Evolutionary conservation across 2,888 invertebrate genomes (phyloP).

Genomic region (Netelia melanura): DNA sequence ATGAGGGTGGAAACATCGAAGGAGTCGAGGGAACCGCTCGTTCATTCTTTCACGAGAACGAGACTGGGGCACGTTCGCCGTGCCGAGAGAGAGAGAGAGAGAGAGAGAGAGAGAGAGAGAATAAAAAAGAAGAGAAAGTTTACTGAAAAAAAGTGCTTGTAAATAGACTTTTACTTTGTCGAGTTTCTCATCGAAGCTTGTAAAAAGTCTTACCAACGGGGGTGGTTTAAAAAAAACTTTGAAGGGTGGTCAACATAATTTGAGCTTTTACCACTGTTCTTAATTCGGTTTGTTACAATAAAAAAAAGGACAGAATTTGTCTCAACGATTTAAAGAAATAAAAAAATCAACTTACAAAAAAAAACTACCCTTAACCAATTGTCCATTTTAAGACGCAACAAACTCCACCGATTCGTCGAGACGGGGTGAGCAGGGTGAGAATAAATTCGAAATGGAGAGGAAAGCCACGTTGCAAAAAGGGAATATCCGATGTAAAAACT

Average conservation of each 20-base stretch:
- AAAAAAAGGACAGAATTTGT: too few relatives aligned
- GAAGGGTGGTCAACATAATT: background rate
- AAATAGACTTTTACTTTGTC: slow-evolving; percentile 21
- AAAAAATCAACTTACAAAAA: too few relatives aligned
- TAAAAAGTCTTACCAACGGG: background rate
- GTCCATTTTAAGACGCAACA: too few relatives aligned
- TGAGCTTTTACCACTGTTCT: too few relatives aligned
- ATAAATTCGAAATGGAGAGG: background rate
- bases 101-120: background rate
- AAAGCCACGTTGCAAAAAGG: background rate
- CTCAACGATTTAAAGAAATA: too few relatives aligned
- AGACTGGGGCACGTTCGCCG: slow-evolving; percentile 1
- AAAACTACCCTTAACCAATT: too few relatives aligned
- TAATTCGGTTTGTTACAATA: too few relatives aligned
- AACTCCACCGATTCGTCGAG: too few relatives aligned
- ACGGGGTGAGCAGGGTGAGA: background rate
- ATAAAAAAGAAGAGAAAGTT: slow-evolving; percentile 33
- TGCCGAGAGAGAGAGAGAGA: background rate
- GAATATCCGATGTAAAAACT: slow-evolving; percentile 55
- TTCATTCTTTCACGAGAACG: slow-evolving; percentile 25
- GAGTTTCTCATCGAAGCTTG: slow-evolving; percentile 15
- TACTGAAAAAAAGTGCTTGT: slow-evolving; percentile 42
- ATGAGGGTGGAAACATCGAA: slow-evolving; percentile 64
- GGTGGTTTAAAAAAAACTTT: background rate
- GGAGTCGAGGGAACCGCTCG: slow-evolving; percentile 19